A percentile compares a stretch with the other conserved stretches of the same genome.
Evolutionary conservation across 1,140 invertebrate genomes (phyloP).

Genomic region (Drosophila azteca): DNA sequence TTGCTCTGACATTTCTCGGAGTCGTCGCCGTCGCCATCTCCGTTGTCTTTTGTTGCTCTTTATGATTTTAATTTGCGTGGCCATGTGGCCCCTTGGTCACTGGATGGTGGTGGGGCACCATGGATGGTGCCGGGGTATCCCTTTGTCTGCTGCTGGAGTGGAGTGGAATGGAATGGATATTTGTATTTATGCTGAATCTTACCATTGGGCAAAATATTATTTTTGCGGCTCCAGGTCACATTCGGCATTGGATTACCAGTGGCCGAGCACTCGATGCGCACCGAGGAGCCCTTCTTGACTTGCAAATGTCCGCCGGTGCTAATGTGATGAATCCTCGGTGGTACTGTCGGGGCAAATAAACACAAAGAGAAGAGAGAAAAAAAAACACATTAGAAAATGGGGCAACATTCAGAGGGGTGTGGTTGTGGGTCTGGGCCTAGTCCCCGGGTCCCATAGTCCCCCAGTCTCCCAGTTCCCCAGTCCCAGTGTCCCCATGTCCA

Average conservation of each 20-base stretch:
- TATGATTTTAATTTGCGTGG: slow-evolving; percentile 72
- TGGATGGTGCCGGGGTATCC: slow-evolving; percentile 9
- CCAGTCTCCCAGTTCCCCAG: neutral
- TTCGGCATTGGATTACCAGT: slow-evolving; percentile 87
- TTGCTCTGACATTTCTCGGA: slow-evolving; percentile 10
- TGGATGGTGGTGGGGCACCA: slow-evolving; percentile 6
- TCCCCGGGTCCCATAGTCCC: neutral
- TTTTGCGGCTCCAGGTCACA: slow-evolving; percentile 88
- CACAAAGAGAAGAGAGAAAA: slow-evolving; percentile 31
- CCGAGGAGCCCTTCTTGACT: slow-evolving; percentile 87
- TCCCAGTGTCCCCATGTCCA: slow-evolving; percentile 33
- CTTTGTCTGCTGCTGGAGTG: slow-evolving; percentile 24
- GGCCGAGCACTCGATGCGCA: slow-evolving; percentile 87
- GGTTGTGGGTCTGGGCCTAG: too few species aligned
- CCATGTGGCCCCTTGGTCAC: slow-evolving; percentile 10
- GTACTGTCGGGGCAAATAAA: slow-evolving; percentile 84
- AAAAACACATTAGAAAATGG: slow-evolving; percentile 76
- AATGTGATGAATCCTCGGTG: slow-evolving; percentile 86
- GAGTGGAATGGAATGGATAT: slow-evolving; percentile 8
- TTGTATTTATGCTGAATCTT: slow-evolving; percentile 83
- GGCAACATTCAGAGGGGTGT: slow-evolving; percentile 21
- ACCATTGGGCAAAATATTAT: slow-evolving; percentile 87
- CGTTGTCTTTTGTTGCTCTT: slow-evolving; percentile 59
- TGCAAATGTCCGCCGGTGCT: slow-evolving; percentile 86
- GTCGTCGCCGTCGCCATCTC: neutral